Evolutionary conservation across 2,797 vertebrate species (phyloP), one percentile per base, ranked within the genome.

Genomic region (Galaxias olidus): DNA sequence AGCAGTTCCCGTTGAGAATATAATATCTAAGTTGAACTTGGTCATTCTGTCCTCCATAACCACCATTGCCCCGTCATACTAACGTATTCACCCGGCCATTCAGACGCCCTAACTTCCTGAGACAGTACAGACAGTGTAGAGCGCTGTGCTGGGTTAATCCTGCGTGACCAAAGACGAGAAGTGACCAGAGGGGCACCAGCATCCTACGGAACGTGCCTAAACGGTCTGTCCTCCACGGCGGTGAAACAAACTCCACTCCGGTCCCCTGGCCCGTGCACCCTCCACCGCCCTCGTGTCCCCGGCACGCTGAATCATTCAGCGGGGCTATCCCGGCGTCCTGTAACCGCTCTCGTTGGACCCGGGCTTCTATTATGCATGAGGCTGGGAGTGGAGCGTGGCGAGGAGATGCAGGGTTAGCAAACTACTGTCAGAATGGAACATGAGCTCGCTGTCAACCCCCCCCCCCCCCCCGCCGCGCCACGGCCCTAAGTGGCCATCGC

Each of bases 331-430:
- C 55, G 51, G 14, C 17, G 11, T 11, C 8, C 53, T 52, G 41
- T 17, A 40, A 7, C 42, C 40, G 13, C 14, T 8, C 78, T 19
- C 42, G 9, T 71, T 9, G 18, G 73, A 68, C 77, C 72, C 79
- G 68, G 74, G 63, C 10, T 61, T 87, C 68, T 49, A 87, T 87
- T 82, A 89, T 86, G 85, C 74, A 87, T 87, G 82, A 84, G 68
- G 72, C 59, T 42, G 73, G 73, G 76, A 83, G 80, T 74, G 75
- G 63, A 66, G 53, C 64, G 81, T 50, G 63, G 12, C 77, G 83
- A 59, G 76, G 58, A 84, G 72, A 85, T 82, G 80, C 73, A 65
- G 73, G 63, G 77, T 87, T 82, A 79, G 84, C 78, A 78, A 82
- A 87, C 77, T 71, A 84, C 76, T 79, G 83, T 82, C 78, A 80